These are phyloP conservation scores for Drosophila miranda DNA, from an alignment of 1,140 invertebrate genomes.

Conservation along the genomic window DNA sequence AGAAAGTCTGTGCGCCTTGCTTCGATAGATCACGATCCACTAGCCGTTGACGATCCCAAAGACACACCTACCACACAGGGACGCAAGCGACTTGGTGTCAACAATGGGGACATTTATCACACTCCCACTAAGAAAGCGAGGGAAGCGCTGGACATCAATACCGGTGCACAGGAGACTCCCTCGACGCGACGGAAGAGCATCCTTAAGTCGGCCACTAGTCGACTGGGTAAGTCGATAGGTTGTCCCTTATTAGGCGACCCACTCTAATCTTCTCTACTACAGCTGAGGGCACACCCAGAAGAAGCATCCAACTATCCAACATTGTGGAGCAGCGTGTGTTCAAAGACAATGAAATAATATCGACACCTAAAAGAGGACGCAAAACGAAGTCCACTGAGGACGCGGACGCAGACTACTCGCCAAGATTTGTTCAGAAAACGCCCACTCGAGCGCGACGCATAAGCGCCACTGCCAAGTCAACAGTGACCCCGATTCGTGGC, in stretches of 20 bases:
- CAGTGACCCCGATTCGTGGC: slow-evolving; percentile 24
- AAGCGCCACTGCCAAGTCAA: slow-evolving; percentile 31
- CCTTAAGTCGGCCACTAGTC: slow-evolving; percentile 68
- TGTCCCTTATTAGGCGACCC: too few species aligned
- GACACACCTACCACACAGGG: slow-evolving; percentile 17
- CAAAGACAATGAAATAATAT: slow-evolving; percentile 70
- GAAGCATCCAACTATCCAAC: slow-evolving; percentile 78
- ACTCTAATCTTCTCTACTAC: neutral
- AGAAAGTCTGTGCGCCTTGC: slow-evolving; percentile 48
- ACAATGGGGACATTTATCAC: slow-evolving; percentile 67
- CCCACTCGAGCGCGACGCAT: slow-evolving; percentile 49
- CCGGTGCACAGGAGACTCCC: slow-evolving; percentile 47
- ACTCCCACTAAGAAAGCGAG: slow-evolving; percentile 74
- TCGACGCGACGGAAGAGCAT: slow-evolving; percentile 76
- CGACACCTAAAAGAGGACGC: slow-evolving; percentile 61
- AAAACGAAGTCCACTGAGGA: slow-evolving; percentile 6
- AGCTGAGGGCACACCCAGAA: slow-evolving; percentile 76
- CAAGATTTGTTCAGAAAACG: slow-evolving; percentile 51
- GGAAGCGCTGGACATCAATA: slow-evolving; percentile 17
- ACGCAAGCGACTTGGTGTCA: slow-evolving; percentile 55
- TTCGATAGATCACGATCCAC: slow-evolving; percentile 59
- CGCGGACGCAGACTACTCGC: slow-evolving; percentile 50
- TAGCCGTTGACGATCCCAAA: slow-evolving; percentile 1
- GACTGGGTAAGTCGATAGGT: slow-evolving; percentile 48
- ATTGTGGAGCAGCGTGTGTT: slow-evolving; percentile 78